phyloP scores from a whole-genome alignment of 2,113 vertebrate species.

The Anhinga anhinga region DNA sequence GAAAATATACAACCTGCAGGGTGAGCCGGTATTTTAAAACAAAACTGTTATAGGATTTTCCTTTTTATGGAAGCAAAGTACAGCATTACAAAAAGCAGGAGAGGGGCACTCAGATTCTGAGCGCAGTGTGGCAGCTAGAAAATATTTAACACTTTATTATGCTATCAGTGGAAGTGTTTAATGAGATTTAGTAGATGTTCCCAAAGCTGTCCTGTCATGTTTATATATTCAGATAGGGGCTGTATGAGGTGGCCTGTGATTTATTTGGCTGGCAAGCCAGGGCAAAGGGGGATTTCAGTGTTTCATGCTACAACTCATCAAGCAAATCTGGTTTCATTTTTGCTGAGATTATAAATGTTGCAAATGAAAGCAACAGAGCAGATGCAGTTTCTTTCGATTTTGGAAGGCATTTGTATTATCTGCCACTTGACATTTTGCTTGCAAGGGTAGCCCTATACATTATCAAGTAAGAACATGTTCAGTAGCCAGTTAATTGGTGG shows the following conservation, averaged over 20 bases:
- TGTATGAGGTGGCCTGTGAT: neutral
- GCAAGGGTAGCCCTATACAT: neutral
- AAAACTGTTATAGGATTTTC: neutral
- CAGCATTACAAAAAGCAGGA: neutral
- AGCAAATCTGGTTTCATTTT: slow-evolving; percentile 5
- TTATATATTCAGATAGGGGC: neutral
- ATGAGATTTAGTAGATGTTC: slow-evolving; percentile 37
- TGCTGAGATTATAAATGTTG: neutral
- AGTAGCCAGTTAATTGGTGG: neutral
- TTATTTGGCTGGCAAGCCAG: slow-evolving; percentile 21
- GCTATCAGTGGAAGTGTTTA: slow-evolving; percentile 26
- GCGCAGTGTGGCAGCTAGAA: neutral
- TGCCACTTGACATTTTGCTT: neutral
- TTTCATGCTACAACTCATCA: neutral
- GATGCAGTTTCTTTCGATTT: neutral
- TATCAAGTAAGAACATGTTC: neutral
- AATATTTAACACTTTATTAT: slow-evolving; percentile 13
- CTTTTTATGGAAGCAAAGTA: neutral
- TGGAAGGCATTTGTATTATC: neutral
- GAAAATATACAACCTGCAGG: neutral
- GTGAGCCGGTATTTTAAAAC: neutral
- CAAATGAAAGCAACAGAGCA: neutral
- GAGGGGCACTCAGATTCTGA: neutral
- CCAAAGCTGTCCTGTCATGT: slow-evolving; percentile 16
- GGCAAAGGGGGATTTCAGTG: neutral